Conservation (phyloP, 2,113 vertebrate genomes). For the Symphodus melops region DNA sequence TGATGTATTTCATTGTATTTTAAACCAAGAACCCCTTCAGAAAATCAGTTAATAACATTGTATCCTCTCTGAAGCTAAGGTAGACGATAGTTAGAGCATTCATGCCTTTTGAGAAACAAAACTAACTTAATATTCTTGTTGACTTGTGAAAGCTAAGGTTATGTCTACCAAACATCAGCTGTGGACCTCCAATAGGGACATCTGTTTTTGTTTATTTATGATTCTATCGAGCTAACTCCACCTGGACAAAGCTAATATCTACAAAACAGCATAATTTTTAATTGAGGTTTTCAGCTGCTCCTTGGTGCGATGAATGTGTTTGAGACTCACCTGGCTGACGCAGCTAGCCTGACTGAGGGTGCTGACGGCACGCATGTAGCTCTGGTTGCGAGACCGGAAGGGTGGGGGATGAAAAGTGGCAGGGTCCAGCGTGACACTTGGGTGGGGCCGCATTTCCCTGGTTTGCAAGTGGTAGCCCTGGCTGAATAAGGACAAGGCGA, state of each 20-base stretch:
- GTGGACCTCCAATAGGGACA: slow-evolving; percentile 35
- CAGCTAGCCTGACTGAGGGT: slow-evolving; percentile 99
- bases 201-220: slow-evolving; percentile 10
- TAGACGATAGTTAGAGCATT: background rate
- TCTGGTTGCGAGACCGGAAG: slow-evolving; percentile 99
- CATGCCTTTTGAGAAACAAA: background rate
- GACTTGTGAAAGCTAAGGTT: background rate
- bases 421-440: slow-evolving; percentile 93
- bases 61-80: background rate
- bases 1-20: background rate
- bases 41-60: background rate
- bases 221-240: too few relatives aligned
- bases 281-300: slow-evolving; percentile 23
- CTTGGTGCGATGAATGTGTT: slow-evolving; percentile 34
- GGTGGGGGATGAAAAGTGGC: slow-evolving; percentile 94
- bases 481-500: slow-evolving; percentile 81
- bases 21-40: background rate
- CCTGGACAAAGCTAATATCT: background rate
- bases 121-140: background rate
- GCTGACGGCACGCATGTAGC: slow-evolving; percentile 99
- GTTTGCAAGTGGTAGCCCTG: slow-evolving; percentile 97
- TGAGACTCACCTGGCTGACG: slow-evolving; percentile 94
- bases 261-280: background rate
- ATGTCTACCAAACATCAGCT: slow-evolving; percentile 30
- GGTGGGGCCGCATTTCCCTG: slow-evolving; percentile 90